Conservation (phyloP, 2,888 invertebrate genomes). For the Lasioglossum lativentre region DNA sequence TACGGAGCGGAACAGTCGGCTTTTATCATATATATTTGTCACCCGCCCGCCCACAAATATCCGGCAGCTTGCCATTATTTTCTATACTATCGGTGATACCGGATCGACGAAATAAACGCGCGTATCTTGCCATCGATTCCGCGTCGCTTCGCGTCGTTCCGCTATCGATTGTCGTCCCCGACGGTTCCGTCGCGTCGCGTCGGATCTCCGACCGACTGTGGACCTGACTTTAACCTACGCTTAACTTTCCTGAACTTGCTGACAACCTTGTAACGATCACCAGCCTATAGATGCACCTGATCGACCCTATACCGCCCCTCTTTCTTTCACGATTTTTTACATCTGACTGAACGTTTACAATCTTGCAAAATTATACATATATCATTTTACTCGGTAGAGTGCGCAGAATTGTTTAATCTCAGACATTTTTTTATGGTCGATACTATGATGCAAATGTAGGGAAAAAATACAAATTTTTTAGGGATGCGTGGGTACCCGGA, state of each 20-base stretch:
- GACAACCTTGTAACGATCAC: not conserved
- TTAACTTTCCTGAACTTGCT: not conserved
- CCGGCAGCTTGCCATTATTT: constrained; percentile 68
- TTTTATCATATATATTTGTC: constrained; percentile 71
- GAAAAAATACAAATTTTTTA: too few species aligned
- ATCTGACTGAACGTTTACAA: not conserved
- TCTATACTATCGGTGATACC: constrained; percentile 55
- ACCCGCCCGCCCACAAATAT: constrained; percentile 69
- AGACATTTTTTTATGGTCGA: too few species aligned
- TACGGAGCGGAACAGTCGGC: constrained; percentile 53
- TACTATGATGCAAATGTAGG: too few species aligned
- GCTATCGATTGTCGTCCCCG: not conserved
- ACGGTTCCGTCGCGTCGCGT: not conserved
- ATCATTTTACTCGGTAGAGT: too few species aligned
- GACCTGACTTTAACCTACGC: constrained; percentile 8
- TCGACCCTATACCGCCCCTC: not conserved
- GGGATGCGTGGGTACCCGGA: too few species aligned
- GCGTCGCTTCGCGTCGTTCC: not conserved
- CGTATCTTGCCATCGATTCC: constrained; percentile 45
- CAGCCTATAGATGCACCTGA: not conserved
- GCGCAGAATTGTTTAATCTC: too few species aligned
- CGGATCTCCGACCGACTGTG: not conserved
- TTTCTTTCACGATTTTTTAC: not conserved
- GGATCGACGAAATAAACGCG: constrained; percentile 59
- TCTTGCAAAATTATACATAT: not conserved